Base-by-base conservation (phyloP, 1,140 invertebrate species). In the Ganaspis sp. region DNA sequence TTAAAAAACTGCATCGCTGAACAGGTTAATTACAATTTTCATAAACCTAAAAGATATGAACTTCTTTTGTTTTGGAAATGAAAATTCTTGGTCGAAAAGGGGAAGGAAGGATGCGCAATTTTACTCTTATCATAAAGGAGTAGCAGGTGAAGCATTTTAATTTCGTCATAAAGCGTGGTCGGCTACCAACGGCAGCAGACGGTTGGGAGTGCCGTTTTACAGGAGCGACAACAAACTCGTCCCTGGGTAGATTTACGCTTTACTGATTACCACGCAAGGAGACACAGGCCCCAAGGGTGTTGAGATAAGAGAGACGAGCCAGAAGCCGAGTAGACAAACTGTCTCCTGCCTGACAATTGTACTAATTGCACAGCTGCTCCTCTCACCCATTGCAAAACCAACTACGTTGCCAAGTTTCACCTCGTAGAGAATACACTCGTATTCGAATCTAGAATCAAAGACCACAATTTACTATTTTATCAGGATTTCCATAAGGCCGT, bases 321-420 rank as follows among this genome's bases (percentile, higher is more conserved):
- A 79, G 83, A 79, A 64, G 23, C 58, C 58, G 58, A 64, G 26
- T 64, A 53, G 76, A 64, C 70, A 73, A 77, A 85, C 80, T 82
- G 82, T 86, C 83, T 85, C 73, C 74, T 64, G 74, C 74, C 81
- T 81, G 85, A 87, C 84, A 86, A 87, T 87, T 83, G 83, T 82
- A 84, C 83, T 87, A 87, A 87, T 87, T 86, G 84, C 84, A 83
- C 86, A 84, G 82, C 85, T 86, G 82, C 76, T 26, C 15, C 58
- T 29, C 58, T 29, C 26, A 34, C 58, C 21, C 64, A 71, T 70
- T n/a, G 11, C 23, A 15, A 64, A 29, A 64, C 21, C 58, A 64
- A 64, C 58, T n/a, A 58, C 53, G 11, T 23, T 64, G 11, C 54
- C 23, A n/a, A 64, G 26, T 29, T 64, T 64, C 11, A 64, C 23